phyloP scores from a whole-genome alignment of 2,888 invertebrate species.

The Cheilosia vulpina region DNA sequence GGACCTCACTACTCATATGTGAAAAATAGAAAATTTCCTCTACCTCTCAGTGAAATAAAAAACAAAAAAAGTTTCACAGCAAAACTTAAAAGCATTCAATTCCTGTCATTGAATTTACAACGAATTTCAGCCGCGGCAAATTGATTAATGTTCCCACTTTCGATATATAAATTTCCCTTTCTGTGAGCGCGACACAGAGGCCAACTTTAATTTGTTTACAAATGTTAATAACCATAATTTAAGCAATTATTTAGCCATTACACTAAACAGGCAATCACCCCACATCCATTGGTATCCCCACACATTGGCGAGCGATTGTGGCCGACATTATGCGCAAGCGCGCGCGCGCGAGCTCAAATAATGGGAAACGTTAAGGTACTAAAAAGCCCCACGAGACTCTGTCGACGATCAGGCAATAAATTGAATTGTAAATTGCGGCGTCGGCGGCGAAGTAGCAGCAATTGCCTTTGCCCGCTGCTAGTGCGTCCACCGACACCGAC shows the following conservation, averaged over 20 bases:
- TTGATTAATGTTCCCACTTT: slow-evolving; percentile 42
- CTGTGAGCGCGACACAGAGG: slow-evolving; percentile 4
- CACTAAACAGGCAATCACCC: slow-evolving; percentile 69
- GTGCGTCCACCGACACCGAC: slow-evolving; percentile 13
- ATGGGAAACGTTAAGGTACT: slow-evolving; percentile 59
- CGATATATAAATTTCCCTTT: slow-evolving; percentile 20
- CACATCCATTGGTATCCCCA: slow-evolving; percentile 43
- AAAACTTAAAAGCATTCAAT: slow-evolving; percentile 1
- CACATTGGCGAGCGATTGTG: slow-evolving; percentile 3
- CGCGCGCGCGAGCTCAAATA: slow-evolving; percentile 40
- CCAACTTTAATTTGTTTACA: slow-evolving; percentile 71
- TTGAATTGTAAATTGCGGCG: slow-evolving; percentile 70
- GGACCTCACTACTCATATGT: not conserved
- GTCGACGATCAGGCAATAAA: slow-evolving; percentile 52
- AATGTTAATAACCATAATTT: slow-evolving; percentile 75
- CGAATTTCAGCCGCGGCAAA: slow-evolving; percentile 5
- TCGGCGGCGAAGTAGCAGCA: slow-evolving; percentile 46
- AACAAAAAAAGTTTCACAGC: not conserved
- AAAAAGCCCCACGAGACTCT: slow-evolving; percentile 57
- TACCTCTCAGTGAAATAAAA: not conserved
- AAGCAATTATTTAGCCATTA: slow-evolving; percentile 74
- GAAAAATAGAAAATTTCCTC: slow-evolving; percentile 16
- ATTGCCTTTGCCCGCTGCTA: not conserved
- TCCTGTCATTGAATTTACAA: slow-evolving; percentile 36
- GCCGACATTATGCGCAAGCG: slow-evolving; percentile 21